Percentiles rank a stretch among this genome's conserved stretches.
Evolutionary conservation across 2,113 vertebrate species (phyloP).

Genomic region (Tapirus terrestris): DNA sequence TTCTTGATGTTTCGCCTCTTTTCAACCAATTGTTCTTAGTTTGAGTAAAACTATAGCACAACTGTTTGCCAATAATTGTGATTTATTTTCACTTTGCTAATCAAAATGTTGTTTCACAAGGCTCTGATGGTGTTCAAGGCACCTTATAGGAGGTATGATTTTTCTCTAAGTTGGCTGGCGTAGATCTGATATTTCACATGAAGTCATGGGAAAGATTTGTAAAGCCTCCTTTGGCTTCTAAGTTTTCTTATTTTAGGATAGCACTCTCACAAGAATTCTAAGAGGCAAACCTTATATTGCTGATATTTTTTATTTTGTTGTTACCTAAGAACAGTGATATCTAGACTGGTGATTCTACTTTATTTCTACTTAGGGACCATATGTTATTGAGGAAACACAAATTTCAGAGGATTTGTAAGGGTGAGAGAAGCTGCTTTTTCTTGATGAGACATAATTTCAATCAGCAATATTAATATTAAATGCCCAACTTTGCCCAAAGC

Average conservation of each 20-base stretch:
- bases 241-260: not conserved
- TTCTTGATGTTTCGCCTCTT: constrained; percentile 81
- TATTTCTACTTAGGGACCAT: not conserved
- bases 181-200: constrained; percentile 34
- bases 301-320: not conserved
- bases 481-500: not conserved
- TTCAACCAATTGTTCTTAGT: constrained; percentile 82
- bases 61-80: constrained; percentile 80
- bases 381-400: not conserved
- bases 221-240: constrained; percentile 4
- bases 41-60: constrained; percentile 82
- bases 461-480: not conserved
- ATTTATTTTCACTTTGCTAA: constrained; percentile 87
- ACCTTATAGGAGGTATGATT: constrained; percentile 76
- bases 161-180: constrained; percentile 77
- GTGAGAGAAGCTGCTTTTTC: not conserved
- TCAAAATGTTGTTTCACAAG: constrained; percentile 86
- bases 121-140: constrained; percentile 80
- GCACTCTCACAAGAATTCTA: not conserved
- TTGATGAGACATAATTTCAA: not conserved
- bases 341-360: not conserved
- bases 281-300: not conserved
- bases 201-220: constrained; percentile 61
- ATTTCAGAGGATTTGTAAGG: not conserved
- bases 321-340: not conserved